A percentile compares a stretch with the other conserved stretches of the same genome.
These are phyloP conservation scores for Athene cunicularia DNA, from an alignment of 2,113 vertebrate genomes.

Conservation along the genomic window DNA sequence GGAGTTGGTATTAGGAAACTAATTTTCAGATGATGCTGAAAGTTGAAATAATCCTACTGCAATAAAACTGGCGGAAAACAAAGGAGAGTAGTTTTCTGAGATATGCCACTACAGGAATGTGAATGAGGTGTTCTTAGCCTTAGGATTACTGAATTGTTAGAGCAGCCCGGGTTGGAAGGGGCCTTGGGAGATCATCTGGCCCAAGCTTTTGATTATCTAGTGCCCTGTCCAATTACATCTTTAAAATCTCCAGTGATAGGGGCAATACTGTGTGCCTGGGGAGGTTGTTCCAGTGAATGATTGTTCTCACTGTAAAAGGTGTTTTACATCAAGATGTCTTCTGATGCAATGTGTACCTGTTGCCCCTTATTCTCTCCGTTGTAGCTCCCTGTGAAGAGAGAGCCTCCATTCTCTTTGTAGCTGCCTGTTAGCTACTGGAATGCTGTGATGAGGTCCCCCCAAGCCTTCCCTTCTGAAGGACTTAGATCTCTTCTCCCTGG, in stretches of 20 bases:
- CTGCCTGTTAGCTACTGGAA: neutral
- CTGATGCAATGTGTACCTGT: rapidly evolving
- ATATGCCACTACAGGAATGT: neutral
- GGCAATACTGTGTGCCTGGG: neutral
- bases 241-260: neutral
- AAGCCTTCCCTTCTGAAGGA: neutral
- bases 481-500: neutral
- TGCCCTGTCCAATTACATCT: neutral
- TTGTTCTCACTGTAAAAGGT: neutral
- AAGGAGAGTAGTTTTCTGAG: neutral
- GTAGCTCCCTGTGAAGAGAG: neutral
- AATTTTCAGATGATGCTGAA: neutral
- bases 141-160: neutral
- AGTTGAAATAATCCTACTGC: neutral
- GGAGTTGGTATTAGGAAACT: neutral
- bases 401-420: neutral
- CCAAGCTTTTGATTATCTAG: neutral
- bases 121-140: neutral
- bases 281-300: neutral
- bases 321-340: neutral
- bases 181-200: neutral
- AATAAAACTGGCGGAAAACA: neutral
- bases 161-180: neutral
- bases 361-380: neutral
- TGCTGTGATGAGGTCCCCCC: neutral